Conservation (phyloP, 1,140 invertebrate species). For the Danaus plexippus region DNA sequence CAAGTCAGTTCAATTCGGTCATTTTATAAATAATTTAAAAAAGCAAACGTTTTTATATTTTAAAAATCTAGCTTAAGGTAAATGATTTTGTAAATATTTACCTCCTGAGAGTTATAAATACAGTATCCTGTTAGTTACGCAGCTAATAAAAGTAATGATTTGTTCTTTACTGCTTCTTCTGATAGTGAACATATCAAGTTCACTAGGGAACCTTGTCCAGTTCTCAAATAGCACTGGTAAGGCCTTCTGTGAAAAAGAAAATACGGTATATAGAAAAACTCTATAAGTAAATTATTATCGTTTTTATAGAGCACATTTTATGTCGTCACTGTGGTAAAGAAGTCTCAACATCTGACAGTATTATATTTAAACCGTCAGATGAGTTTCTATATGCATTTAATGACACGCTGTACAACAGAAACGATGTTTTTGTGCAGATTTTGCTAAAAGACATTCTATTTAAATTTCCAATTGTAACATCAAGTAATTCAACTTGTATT, state of each 20-base stretch:
- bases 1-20: too few relatives aligned
- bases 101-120: too few relatives aligned
- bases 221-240: too few relatives aligned
- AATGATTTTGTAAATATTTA: too few relatives aligned
- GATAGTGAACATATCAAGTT: constrained; percentile 6
- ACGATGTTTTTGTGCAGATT: constrained; percentile 55
- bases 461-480: constrained; percentile 50
- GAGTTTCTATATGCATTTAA: constrained; percentile 39
- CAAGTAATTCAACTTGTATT: constrained; percentile 45
- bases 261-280: neutral
- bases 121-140: too few relatives aligned
- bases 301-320: constrained; percentile 55
- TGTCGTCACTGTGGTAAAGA: constrained; percentile 63
- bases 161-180: constrained; percentile 14
- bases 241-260: too few relatives aligned
- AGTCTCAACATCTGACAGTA: constrained; percentile 38
- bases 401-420: constrained; percentile 51
- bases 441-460: constrained; percentile 49
- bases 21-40: too few relatives aligned
- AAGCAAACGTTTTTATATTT: too few relatives aligned
- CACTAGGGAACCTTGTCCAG: neutral
- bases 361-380: constrained; percentile 52
- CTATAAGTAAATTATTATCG: neutral
- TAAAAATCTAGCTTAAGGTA: too few relatives aligned
- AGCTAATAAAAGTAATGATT: constrained; percentile 14